These are phyloP conservation scores for Ptychodera flava DNA, from an alignment of 35 echinoderm and acorn worm species.

Conservation along the genomic window DNA sequence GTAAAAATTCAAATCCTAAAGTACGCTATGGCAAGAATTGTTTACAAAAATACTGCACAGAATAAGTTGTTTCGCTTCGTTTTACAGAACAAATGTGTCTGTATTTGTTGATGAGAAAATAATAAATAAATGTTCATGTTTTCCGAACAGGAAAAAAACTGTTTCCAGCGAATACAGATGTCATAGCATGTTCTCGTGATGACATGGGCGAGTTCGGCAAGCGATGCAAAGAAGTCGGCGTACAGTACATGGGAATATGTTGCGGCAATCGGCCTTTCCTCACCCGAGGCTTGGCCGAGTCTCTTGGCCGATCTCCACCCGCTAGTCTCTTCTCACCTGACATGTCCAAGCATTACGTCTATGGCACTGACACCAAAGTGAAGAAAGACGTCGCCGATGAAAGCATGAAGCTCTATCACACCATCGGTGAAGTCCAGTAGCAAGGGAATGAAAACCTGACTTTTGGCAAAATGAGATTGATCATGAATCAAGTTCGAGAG, in stretches of 20 bases:
- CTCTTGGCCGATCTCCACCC: conserved; percentile 56
- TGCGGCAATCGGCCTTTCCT: too few relatives aligned
- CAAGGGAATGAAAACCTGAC: too few relatives aligned
- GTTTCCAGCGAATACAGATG: conserved; percentile 61
- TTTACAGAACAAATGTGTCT: background rate
- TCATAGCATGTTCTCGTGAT: conserved; percentile 18
- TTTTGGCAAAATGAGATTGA: too few relatives aligned
- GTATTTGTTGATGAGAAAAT: background rate
- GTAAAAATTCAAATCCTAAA: background rate
- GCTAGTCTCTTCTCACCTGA: conserved; percentile 58
- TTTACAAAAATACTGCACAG: background rate
- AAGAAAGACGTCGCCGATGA: too few relatives aligned
- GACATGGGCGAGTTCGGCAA: conserved; percentile 65
- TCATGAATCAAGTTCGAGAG: too few relatives aligned
- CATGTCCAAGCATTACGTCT: conserved; percentile 60
- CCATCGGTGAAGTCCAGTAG: too few relatives aligned
- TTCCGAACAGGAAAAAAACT: conserved; percentile 35
- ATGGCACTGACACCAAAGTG: too few relatives aligned
- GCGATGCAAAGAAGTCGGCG: conserved; percentile 66
- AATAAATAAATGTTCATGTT: background rate
- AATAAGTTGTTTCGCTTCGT: background rate
- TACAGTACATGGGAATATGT: conserved; percentile 83
- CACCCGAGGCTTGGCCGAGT: conserved; percentile 75
- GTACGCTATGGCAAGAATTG: background rate
- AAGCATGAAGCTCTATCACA: too few relatives aligned